Base-by-base conservation (phyloP, 2,113 vertebrate species). In the Cisticola juncidis region DNA sequence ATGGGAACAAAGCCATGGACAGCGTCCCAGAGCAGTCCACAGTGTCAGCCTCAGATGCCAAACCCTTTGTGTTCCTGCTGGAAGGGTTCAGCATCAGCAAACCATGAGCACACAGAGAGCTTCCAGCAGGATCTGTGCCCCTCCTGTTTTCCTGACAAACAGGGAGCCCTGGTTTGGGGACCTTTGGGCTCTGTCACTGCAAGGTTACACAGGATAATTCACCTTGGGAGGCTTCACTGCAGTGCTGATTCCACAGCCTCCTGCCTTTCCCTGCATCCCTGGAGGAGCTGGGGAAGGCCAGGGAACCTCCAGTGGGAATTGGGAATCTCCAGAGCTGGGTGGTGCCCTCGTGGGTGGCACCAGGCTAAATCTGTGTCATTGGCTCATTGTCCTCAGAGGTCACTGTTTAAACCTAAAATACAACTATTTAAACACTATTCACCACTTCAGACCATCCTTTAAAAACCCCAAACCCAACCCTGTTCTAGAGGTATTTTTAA, bases 191-290 rank as follows among this genome's bases (percentile, higher is more conserved):
- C 31, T 19, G 26, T 20, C 60, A 1, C 0, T 57, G 60, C 36
- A 28, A 4, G 26, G 1, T 29, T 3, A 12, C 36, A 2, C 17
- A 13, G n/a, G 8, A 1, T 23, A 5, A 5, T 14, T 29, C 2
- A 25, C 5, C n/a, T 4, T 35, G 10, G 44, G 42, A 11, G 26
- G 0, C 21, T 5, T 1, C 9, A 0, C 0, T 86, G 72, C 50
- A 20, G 28, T 11, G 5, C 3, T 44, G n/a, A 7, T 51, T 72
- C 9, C 45, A 5, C 26, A 10, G 2, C 17, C 38, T 69, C 6
- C 54, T 54, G 54, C n/a, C 26, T 62, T 17, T 9, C 35, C 24
- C 78, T 74, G 9, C 33, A 51, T 44, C n/a, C 53, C 60, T 29
- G 65, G 4, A 31, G 38, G 26, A 25, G 4, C 10, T 45, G 47